Conservation (phyloP, 2,797 vertebrate genomes). For the Ctenopoma multispine region DNA sequence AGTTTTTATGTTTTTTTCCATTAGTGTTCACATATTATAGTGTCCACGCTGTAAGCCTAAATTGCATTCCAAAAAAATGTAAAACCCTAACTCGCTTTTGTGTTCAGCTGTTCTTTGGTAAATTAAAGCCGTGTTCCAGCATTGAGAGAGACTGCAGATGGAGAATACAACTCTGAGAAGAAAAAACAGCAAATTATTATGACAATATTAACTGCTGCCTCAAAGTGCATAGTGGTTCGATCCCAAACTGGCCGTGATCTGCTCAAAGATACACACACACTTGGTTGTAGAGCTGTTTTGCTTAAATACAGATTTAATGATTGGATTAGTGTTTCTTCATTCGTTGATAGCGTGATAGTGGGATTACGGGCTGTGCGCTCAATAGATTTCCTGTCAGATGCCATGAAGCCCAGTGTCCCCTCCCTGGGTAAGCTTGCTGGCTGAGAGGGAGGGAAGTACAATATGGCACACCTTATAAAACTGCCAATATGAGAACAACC, state of each 20-base stretch:
- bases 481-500: slow-evolving; percentile 20
- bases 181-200: slow-evolving; percentile 25
- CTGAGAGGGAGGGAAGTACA: slow-evolving; percentile 56
- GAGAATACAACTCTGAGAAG: slow-evolving; percentile 14
- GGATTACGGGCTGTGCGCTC: slow-evolving; percentile 87
- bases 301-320: slow-evolving; percentile 79
- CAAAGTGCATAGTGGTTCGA: neutral
- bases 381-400: slow-evolving; percentile 93
- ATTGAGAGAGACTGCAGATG: slow-evolving; percentile 3
- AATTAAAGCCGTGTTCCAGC: slow-evolving; percentile 16
- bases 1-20: slow-evolving; percentile 1
- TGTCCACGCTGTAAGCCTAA: slow-evolving; percentile 1
- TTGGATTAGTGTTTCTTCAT: slow-evolving; percentile 89
- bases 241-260: slow-evolving; percentile 39
- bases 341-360: slow-evolving; percentile 82
- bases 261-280: slow-evolving; percentile 44
- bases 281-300: slow-evolving; percentile 51
- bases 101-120: slow-evolving; percentile 34
- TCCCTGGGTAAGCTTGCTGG: slow-evolving; percentile 79
- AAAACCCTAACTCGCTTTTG: slow-evolving; percentile 14
- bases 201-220: slow-evolving; percentile 25
- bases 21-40: neutral
- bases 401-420: slow-evolving; percentile 85
- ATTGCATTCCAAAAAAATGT: slow-evolving; percentile 20
- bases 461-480: slow-evolving; percentile 42